Percentiles rank a stretch among this genome's conserved stretches.
These are phyloP conservation scores for Agrotis exclamationis DNA, from an alignment of 2,888 invertebrate genomes.

Conservation along the genomic window DNA sequence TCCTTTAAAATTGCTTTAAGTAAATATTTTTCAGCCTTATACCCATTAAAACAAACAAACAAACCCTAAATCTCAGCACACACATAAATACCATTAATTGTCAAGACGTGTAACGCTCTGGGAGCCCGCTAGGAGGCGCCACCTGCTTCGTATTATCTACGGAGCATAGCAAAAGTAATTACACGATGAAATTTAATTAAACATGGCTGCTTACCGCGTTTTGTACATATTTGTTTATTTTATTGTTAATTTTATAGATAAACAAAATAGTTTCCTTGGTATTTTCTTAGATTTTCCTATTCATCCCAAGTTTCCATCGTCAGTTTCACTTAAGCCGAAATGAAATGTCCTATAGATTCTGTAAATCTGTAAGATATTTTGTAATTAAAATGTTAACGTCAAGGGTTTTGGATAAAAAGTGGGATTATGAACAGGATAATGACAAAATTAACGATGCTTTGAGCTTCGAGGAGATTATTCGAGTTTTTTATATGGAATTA, in stretches of 20 bases:
- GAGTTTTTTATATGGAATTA: too few relatives aligned
- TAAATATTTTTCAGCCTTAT: not conserved
- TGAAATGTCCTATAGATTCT: too few relatives aligned
- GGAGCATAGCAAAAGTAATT: conserved; percentile 16
- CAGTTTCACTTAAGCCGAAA: too few relatives aligned
- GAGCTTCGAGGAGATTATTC: too few relatives aligned
- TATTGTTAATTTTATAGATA: not conserved
- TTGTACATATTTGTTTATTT: conserved; percentile 11
- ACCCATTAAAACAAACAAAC: not conserved
- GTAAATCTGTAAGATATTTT: too few relatives aligned
- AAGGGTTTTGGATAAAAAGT: too few relatives aligned
- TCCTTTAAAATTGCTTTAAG: not conserved
- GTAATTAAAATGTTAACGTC: too few relatives aligned
- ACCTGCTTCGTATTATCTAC: conserved; percentile 25
- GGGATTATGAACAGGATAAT: too few relatives aligned
- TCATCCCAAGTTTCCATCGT: too few relatives aligned
- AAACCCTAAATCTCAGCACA: not conserved
- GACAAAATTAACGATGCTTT: too few relatives aligned
- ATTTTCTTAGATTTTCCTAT: not conserved
- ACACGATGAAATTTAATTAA: conserved; percentile 44
- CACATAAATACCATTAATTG: conserved; percentile 14
- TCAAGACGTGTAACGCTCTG: conserved; percentile 9
- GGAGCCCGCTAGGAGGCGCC: conserved; percentile 19
- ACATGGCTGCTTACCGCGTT: conserved; percentile 19
- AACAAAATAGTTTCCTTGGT: not conserved